phyloP scores from a whole-genome alignment of 2,888 invertebrate species.

The Protodeltote pygarga region DNA sequence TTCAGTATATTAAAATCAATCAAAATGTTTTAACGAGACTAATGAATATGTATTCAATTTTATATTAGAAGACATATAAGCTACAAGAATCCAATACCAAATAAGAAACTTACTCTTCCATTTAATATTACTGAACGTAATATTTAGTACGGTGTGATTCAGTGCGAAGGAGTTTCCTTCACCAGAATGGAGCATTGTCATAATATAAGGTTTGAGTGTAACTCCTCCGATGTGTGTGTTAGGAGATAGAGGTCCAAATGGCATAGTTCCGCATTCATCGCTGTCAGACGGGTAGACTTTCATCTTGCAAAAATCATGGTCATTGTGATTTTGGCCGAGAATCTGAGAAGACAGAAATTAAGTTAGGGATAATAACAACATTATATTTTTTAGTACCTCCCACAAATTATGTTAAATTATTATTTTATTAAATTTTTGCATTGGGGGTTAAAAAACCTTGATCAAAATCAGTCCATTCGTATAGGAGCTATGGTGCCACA shows the following conservation, averaged over 20 bases:
- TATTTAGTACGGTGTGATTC: conserved; percentile 77
- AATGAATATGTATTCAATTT: too few species aligned
- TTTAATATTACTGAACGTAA: conserved; percentile 80
- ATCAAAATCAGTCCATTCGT: too few species aligned
- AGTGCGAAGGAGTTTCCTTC: conserved; percentile 33
- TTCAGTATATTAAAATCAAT: too few species aligned
- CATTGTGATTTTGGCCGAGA: conserved; percentile 57
- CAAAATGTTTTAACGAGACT: too few species aligned
- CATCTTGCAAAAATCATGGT: conserved; percentile 70
- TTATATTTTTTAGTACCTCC: background rate
- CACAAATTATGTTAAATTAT: too few species aligned
- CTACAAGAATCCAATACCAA: background rate
- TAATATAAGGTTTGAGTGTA: conserved; percentile 71
- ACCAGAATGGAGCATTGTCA: conserved; percentile 42
- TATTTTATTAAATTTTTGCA: too few species aligned
- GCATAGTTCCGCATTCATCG: conserved; percentile 69
- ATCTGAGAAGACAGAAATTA: conserved; percentile 58
- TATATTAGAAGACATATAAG: background rate
- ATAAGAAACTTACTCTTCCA: conserved; percentile 77
- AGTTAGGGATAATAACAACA: background rate
- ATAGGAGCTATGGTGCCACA: too few species aligned
- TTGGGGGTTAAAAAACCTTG: too few species aligned
- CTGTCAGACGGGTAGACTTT: conserved; percentile 71
- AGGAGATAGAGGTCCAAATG: conserved; percentile 71
- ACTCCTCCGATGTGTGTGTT: conserved; percentile 76